Evolutionary conservation across 2,888 invertebrate genomes (phyloP), one percentile per base, ranked within the genome.

Genomic region (Saturnia pavonia): DNA sequence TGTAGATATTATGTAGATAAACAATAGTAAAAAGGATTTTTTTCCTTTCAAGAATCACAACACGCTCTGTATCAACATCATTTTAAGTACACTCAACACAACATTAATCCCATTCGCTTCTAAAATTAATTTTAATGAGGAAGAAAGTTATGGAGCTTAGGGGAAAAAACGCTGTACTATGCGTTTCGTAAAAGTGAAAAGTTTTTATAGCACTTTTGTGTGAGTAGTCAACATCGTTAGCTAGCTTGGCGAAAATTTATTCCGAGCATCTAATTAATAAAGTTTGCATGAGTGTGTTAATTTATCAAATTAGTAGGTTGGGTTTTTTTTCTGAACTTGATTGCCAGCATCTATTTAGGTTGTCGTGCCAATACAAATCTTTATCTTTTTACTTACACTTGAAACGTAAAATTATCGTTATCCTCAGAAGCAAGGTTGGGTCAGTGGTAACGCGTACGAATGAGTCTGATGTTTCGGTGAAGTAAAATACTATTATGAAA

Each of bases 41-140:
- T 51, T 6, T 51, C 19, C 14, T 76, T 76, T 81, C 72, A 71
- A 60, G 43, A 68, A 72, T 85, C 84, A 82, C 87, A 88, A 89
- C 88, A 84, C 84, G 75, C 72, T 78, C 82, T 80, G 82, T 83
- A 81, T 78, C 77, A 77, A 83, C 48, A 48, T 42, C 22, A n/a
- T 80, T 40, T 72, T 71, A 48, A 75, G 63, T 12, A 71, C 74
- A 71, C 71, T 73, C 68, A 67, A 66, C 65, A 51, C 67, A n/a
- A 54, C 65, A 69, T 45, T 34, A 34, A 34, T 66, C 72, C 54
- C 72, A 69, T 75, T 72, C 74, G 71, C 72, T 72, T 74, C 74
- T 72, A 73, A 78, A 78, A 78, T 78, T 78, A 78, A 78, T 76
- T 78, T 78, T 78, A 78, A 80, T 78, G 78, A 78, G 77, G 54